Base-by-base conservation (phyloP, 2,888 invertebrate genomes). In the Pharmacophagus antenor region DNA sequence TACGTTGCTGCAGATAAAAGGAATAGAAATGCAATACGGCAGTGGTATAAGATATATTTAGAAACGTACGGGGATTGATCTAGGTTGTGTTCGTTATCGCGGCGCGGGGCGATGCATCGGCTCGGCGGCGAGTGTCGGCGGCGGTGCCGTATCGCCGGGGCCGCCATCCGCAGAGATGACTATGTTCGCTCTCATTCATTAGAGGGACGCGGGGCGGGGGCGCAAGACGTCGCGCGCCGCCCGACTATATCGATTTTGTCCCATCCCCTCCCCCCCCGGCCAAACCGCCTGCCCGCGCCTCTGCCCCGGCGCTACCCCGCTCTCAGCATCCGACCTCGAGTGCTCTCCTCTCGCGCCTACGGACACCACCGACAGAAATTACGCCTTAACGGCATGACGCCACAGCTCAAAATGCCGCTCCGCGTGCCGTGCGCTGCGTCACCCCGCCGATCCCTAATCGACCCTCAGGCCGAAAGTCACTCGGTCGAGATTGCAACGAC, bases 311-410 rank as follows among this genome's bases (percentile, higher is more conserved):
- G 66, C 77, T 70, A 69, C 79, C 76, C 79, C 84, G 83, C 84
- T 82, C 87, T 86, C 89, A 89, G 88, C 89, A 88, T 89, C 89
- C 89, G 85, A 88, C 87, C 88, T 88, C 89, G 88, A 89, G 89
- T 87, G 87, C 88, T 88, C 88, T 89, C 85, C 86, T 85, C 85
- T 86, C 88, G 88, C 85, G 86, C 87, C 88, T 88, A 87, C 83
- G 80, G 84, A 83, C 87, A 85, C 84, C 88, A 84, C 80, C 87
- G 81, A 87, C 83, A 85, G 83, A 88, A 88, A 85, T 79, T 87
- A 83, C 85, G 85, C 89, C 85, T 85, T 90, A 88, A 82, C 81
- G 80, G 78, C 79, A 84, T 77, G 78, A 79, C 74, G 78, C 80
- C 85, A 88, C 84, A 86, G 87, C 83, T 86, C 88, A 88, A 85